Percentiles rank a stretch among this genome's conserved stretches.
Conservation (phyloP, 2,888 invertebrate species). For the Phaedon cochleariae region DNA sequence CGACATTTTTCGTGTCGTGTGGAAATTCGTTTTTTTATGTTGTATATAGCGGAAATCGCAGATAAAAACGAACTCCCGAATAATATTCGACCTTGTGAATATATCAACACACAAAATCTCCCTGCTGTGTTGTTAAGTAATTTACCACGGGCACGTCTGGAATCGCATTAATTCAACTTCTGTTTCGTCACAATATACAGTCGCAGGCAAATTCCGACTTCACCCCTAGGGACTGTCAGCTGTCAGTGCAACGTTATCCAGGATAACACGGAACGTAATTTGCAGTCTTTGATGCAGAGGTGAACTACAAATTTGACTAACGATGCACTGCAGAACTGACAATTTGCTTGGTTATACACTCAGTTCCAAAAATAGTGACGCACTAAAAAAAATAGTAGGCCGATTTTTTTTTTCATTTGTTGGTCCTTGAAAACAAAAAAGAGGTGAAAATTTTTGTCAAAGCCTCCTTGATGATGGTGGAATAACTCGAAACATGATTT, state of each 20-base stretch:
- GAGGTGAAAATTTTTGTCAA: no score
- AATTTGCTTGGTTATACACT: not conserved
- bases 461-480: no score
- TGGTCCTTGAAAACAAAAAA: no score
- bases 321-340: slow-evolving; percentile 1
- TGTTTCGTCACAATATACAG: not conserved
- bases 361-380: no score
- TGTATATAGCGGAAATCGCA: no score
- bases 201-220: not conserved
- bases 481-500: no score
- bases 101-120: not conserved
- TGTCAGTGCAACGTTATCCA: not conserved
- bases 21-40: no score
- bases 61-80: no score
- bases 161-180: not conserved
- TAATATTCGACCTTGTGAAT: no score
- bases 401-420: no score
- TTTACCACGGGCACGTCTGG: not conserved
- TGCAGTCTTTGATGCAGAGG: slow-evolving; percentile 2
- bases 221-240: not conserved
- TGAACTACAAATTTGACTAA: not conserved
- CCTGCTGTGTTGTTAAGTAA: not conserved
- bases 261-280: not conserved
- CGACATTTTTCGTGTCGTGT: no score
- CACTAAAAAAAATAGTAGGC: no score